Percentiles rank a stretch among this genome's conserved stretches.
These are phyloP conservation scores for Cheirogaleus medius DNA, from an alignment of 2,113 vertebrate genomes.

Conservation along the genomic window DNA sequence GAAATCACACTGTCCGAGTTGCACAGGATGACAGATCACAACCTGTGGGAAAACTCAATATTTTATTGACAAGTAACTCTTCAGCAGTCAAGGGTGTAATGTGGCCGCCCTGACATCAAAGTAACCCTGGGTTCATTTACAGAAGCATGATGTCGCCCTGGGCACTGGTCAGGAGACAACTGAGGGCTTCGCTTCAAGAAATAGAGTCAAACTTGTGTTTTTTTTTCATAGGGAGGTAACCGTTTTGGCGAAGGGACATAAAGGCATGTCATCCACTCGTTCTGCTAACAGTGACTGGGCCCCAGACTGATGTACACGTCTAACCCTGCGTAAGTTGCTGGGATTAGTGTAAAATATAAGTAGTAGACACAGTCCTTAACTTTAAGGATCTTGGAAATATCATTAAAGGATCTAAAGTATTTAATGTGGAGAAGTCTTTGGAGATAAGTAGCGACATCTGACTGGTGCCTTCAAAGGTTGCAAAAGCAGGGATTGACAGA, in stretches of 20 bases:
- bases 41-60: not conserved
- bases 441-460: not conserved
- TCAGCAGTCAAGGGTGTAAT: not conserved
- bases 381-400: not conserved
- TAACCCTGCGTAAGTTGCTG: rapidly evolving
- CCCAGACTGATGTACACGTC: not conserved
- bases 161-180: not conserved
- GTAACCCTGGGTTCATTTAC: not conserved
- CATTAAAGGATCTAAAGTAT: not conserved
- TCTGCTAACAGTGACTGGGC: not conserved
- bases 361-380: not conserved
- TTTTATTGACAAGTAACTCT: not conserved
- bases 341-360: too few relatives aligned
- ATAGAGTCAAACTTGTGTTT: not conserved
- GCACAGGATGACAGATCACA: not conserved
- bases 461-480: rapidly evolving
- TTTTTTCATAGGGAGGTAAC: not conserved
- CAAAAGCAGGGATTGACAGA: not conserved
- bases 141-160: not conserved
- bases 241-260: not conserved
- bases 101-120: not conserved
- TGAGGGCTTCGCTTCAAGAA: not conserved
- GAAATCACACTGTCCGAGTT: too few relatives aligned
- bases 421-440: too few relatives aligned
- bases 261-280: not conserved